Base-by-base conservation (phyloP, 2,113 vertebrate genomes). In the Pseudorhombus dupliciocellatus region DNA sequence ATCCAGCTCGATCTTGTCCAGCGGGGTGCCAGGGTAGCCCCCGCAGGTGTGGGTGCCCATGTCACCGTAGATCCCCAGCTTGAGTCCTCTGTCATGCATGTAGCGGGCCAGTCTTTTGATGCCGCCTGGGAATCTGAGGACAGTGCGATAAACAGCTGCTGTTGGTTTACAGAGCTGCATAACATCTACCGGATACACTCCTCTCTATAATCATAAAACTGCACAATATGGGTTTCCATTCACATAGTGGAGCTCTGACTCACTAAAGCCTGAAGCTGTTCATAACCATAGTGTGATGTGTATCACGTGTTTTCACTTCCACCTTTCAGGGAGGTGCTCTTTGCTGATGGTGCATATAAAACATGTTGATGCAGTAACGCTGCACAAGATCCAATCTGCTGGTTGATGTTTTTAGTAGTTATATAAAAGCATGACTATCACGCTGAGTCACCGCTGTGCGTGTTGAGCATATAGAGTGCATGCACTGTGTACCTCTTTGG, bases 31-130 rank as follows among this genome's bases (percentile, higher is more conserved):
- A 0, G 97, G 96, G 83, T 95, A 99, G 1, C 93, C 96, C 20
- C 72, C 85, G 4, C 97, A 99, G 3, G 97, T 98, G 77, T 90
- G 59, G 1, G 80, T 94, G 56, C 97, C 97, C 87, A 99, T 59
- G 90, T 99, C 96, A 0, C 80, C 95, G 0, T 98, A 99, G 92
- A 99, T 97, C 52, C 97, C 97, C 84, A 99, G 89, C 79, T 97
- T 96, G 30, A 98, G 90, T 11, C 97, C 97, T 18, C 92, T 92
- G 59, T 95, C 92, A 3, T 99, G 97, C 79, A 95, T 72, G 0
- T 99, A 98, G 73, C 94, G 93, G 1, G 96, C 92, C 82, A 98
- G 89, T 59, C 92, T 93, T 28, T 84, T 77, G 62, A 98, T 98
- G 61, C 97, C 96, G 0, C 92, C 86, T 21, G 97, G 96, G 73